Base-by-base conservation (phyloP, 2,113 vertebrate genomes). In the Ranitomeya variabilis region DNA sequence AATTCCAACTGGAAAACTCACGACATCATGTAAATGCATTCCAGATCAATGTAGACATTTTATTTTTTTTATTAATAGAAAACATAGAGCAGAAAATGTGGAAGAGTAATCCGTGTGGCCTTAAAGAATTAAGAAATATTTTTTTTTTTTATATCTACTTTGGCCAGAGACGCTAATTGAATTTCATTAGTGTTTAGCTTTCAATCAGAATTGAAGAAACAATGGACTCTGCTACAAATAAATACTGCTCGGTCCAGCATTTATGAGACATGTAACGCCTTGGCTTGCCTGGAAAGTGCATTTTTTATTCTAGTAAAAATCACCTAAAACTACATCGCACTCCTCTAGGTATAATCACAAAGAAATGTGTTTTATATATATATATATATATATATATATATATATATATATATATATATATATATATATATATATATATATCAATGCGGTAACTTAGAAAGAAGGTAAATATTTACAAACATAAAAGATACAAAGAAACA, bases 1-100 rank as follows among this genome's bases (percentile, higher is more conserved):
- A 89, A 89, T 89, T 89, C 87, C 87, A 85, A 89, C 73, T 89
- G 71, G 73, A 85, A 89, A 88, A 89, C 59, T 77, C 81, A 85
- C 87, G 52, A 85, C 87, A 89, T 85, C 71, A 57, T 78, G 73
- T 45, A 89, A 89, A 89, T 78, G 87, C 76, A 78, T 78, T 89
- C 87, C 87, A 89, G 87, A 89, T 89, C 55, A 23, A 83, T 59
- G 81, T 21, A 85, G 73, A 85, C 73, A 51, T 66, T 84, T 88
- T 82, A n/a, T 59, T 82, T 60, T 83, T 66, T 67, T 51, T 84
- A 54, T 67, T 55, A 78, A 78, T 52, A 78, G 62, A 79, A 79
- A 78, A 78, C 21, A 31, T 6, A 69, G 79, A 52, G 54, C 31
- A 55, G 51, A 37, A 54, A 87, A 81, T 74, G 80, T 76, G 15